Evolutionary conservation across 2,888 invertebrate genomes (phyloP), one percentile per base, ranked within the genome.

Genomic region (Hydropsyche betteni): DNA sequence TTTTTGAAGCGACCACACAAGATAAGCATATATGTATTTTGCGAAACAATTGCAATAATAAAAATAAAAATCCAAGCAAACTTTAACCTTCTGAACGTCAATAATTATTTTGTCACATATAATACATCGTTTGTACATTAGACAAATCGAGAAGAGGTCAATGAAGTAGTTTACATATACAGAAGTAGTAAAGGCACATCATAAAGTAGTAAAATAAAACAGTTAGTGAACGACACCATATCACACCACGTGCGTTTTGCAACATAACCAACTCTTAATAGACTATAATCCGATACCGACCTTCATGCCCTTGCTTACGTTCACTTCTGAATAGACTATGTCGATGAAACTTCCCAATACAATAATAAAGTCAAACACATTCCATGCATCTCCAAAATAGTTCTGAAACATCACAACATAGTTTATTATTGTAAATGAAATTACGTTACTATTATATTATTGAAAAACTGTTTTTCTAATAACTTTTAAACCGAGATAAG

Each of bases 331-430:
- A 83, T 96, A 97, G 52, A 98, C 97, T 82, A 98, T 98, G 85
- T 98, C 98, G 81, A 98, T 96, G 85, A 98, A 97, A 86, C 97
- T 97, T 82, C 98, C 98, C 79, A 98, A 88, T 4, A 98, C 98
- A 82, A 98, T 97, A 82, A 98, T 94, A 85, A 98, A 98, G 87
- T 98, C 98, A 84, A 98, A 97, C 2, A 96, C 94, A 85, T 98
- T 98, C 98, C 98, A 98, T 16, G 97, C 96, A 85, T 98, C 98
- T 44, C 97, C 96, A 83, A 98, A 98, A 86, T 98, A 98, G 85
- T 98, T 98, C 96, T 97, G 87, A 81, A 79, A 79, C n/a, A 72
- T 4, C 5, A n/a, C 33, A 64, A 64, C 7, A 33, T 52, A 2
- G 1, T n/a, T n/a, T 52, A 12, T 52, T n/a, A 52, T 52, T 2